Conservation (phyloP, 2,113 vertebrate species). For the Cololabis saira region DNA sequence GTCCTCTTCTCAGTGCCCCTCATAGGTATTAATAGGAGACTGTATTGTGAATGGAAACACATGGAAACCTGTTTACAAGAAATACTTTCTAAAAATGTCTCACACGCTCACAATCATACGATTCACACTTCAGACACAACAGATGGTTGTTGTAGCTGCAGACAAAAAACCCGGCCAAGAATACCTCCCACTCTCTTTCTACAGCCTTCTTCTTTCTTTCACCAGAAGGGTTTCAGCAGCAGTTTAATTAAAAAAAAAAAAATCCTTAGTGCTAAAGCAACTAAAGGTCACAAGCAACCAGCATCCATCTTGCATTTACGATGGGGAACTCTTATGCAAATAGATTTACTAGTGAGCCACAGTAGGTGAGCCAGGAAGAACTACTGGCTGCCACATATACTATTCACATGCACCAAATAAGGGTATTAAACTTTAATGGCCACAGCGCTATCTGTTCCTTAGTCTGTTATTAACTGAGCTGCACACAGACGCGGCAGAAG, state of each 20-base stretch:
- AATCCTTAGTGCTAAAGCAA: constrained; percentile 24
- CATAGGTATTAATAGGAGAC: constrained; percentile 16
- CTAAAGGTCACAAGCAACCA: constrained; percentile 46
- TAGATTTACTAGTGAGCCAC: constrained; percentile 56
- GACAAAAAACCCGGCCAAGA: constrained; percentile 18
- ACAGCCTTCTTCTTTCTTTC: not conserved
- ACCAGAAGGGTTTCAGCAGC: constrained; percentile 8
- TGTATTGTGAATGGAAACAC: constrained; percentile 9
- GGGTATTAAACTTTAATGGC: constrained; percentile 60
- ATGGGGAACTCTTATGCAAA: constrained; percentile 15
- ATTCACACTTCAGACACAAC: constrained; percentile 21
- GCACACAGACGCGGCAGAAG: constrained; percentile 9
- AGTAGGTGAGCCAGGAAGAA: constrained; percentile 33
- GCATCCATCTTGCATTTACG: constrained; percentile 45
- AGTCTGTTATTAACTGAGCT: constrained; percentile 27
- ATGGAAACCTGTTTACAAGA: constrained; percentile 34
- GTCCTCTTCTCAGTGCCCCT: constrained; percentile 1
- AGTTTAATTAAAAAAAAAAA: constrained; percentile 21
- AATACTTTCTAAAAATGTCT: constrained; percentile 20
- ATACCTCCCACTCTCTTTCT: constrained; percentile 1
- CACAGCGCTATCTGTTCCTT: constrained; percentile 18
- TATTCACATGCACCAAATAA: constrained; percentile 55
- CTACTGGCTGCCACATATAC: constrained; percentile 35
- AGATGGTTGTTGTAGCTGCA: constrained; percentile 25
- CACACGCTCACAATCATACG: constrained; percentile 41